Conservation (phyloP, 2,888 invertebrate species). For the Vesta saturnalis region DNA sequence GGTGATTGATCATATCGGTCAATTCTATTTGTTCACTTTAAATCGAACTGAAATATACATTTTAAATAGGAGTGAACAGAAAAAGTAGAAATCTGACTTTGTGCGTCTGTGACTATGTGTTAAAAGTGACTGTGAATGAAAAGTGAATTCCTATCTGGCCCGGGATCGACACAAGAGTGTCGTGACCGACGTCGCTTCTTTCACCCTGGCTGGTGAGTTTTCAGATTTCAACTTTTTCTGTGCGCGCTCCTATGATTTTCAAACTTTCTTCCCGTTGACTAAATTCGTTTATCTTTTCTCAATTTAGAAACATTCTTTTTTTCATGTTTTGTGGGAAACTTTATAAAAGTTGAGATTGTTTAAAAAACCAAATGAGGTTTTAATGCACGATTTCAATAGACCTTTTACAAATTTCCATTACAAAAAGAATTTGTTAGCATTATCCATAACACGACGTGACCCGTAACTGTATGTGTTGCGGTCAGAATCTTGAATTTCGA, state of each 20-base stretch:
- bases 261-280: background rate
- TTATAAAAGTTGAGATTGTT: too few relatives aligned
- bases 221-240: constrained; percentile 13
- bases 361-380: too few relatives aligned
- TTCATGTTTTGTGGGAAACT: too few relatives aligned
- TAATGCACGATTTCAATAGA: too few relatives aligned
- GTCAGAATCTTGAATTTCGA: too few relatives aligned
- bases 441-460: too few relatives aligned
- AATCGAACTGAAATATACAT: constrained; percentile 28
- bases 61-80: constrained; percentile 27
- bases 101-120: constrained; percentile 40
- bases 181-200: constrained; percentile 49
- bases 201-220: constrained; percentile 58
- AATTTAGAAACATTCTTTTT: too few relatives aligned
- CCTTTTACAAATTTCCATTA: too few relatives aligned
- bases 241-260: background rate
- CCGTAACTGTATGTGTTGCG: too few relatives aligned
- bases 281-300: too few relatives aligned
- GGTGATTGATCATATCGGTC: background rate
- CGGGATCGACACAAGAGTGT: constrained; percentile 51
- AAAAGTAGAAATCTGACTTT: constrained; percentile 14
- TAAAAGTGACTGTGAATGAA: constrained; percentile 39
- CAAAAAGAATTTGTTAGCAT: too few relatives aligned
- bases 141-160: constrained; percentile 43
- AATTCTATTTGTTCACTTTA: constrained; percentile 17